Conservation (phyloP, 2,113 vertebrate genomes). For the Upupa epops region DNA sequence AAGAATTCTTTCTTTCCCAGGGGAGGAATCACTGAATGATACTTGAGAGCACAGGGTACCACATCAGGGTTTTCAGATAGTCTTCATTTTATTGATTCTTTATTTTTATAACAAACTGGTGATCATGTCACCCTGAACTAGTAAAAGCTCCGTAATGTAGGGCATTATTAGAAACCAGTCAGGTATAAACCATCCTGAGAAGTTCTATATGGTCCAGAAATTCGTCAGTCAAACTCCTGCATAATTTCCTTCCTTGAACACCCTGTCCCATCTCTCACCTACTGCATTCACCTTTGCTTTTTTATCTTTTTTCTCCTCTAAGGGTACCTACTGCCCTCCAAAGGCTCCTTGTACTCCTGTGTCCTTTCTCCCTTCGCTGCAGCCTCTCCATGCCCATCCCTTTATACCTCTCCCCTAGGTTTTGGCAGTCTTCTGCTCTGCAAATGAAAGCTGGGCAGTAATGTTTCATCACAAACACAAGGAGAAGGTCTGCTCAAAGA, state of each 20-base stretch:
- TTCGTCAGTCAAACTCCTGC: background rate
- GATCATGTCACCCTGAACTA: background rate
- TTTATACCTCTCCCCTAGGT: background rate
- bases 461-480: background rate
- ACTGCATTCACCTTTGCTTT: background rate
- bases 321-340: constrained; percentile 48
- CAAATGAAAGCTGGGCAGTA: background rate
- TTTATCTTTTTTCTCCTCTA: background rate
- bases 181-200: background rate
- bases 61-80: background rate
- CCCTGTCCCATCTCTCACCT: background rate
- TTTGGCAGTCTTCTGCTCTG: background rate
- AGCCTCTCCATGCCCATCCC: background rate
- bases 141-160: background rate
- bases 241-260: background rate
- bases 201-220: background rate
- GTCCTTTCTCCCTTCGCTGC: background rate
- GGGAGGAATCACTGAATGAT: background rate
- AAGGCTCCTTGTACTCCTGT: background rate
- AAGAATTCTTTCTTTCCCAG: background rate
- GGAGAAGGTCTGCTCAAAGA: background rate
- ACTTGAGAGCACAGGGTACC: rapidly evolving
- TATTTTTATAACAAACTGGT: background rate
- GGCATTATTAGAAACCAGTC: background rate
- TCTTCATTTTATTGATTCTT: background rate